Base-by-base conservation (phyloP, 2,888 invertebrate genomes). In the Alloscopus bannaensis region DNA sequence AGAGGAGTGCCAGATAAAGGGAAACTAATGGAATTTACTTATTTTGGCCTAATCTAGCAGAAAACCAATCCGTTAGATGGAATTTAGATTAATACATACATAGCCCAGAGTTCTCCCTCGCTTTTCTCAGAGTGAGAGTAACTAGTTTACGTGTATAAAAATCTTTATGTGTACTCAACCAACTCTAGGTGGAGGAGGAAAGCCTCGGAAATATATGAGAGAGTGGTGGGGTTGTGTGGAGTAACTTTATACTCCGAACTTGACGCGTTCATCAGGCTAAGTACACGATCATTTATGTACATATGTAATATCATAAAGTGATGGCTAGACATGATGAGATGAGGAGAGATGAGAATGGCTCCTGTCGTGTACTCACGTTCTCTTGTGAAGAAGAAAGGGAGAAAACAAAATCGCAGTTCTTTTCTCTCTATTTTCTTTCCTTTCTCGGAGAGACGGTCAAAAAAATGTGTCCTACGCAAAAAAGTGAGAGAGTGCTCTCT, bases 11-110 rank as follows among this genome's bases (percentile, higher is more conserved):
- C 26, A 73, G 55, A 65, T 42, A 77, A 69, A 60, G 64, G 70
- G 55, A 77, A 69, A 70, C 77, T 78, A 78, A 78, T 78, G 77
- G 77, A 78, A 78, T 78, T 78, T 78, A 65, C 77, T 78, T 78
- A 78, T 78, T 78, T 78, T 59, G 62, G 70, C 70, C 55, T 78
- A 78, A 78, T 78, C 77, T 70, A 78, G 55, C 70, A 70, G 70
- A 78, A 78, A 78, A 78, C 77, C 77, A 78, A 78, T 78, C 77
- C 77, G 70, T 64, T 78, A 78, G 77, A 78, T 78, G 77, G 77
- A 78, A 78, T 78, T 78, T 78, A 78, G 77, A 78, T 78, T 70
- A 77, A 77, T 77, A 78, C 69, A 78, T 70, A 64, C 75, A 36
- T 72, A 62, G n/a, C 4, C 22, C n/a, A 18, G n/a, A 52, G n/a